Evolutionary conservation across 2,888 invertebrate genomes (phyloP).

Genomic region (Drosophila lutescens): DNA sequence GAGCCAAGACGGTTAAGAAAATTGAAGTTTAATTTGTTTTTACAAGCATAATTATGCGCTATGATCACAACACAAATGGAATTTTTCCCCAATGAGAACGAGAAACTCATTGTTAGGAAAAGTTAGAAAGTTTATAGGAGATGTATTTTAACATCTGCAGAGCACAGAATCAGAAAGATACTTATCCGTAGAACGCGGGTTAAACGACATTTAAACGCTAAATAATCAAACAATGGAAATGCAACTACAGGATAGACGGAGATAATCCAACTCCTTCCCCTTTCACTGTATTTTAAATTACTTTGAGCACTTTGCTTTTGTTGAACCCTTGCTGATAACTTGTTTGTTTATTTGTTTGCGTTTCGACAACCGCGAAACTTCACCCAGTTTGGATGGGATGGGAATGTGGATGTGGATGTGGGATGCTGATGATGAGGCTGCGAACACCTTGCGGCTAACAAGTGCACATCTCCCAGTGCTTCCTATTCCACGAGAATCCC

Average conservation of each 20-base stretch:
- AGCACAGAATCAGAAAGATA: constrained; percentile 10
- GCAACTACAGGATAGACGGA: constrained; percentile 7
- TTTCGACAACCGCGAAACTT: constrained; percentile 51
- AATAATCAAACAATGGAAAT: constrained; percentile 55
- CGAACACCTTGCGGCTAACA: constrained; percentile 73
- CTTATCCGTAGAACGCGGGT: constrained; percentile 33
- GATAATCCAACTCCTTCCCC: constrained; percentile 48
- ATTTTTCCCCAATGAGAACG: constrained; percentile 21
- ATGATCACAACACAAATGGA: constrained; percentile 31
- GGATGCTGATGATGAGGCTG: constrained; percentile 26
- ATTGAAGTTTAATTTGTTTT: constrained; percentile 83
- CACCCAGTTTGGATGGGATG: constrained; percentile 11
- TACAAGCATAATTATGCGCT: constrained; percentile 68
- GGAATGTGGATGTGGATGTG: not conserved
- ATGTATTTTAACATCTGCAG: constrained; percentile 7
- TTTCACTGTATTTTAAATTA: constrained; percentile 72
- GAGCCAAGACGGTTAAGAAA: constrained; percentile 46
- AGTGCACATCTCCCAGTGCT: constrained; percentile 58
- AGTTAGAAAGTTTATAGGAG: not conserved
- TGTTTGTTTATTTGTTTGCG: constrained; percentile 66
- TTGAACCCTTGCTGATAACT: constrained; percentile 58
- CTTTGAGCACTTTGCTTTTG: constrained; percentile 75
- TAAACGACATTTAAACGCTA: constrained; percentile 54
- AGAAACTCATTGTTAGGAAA: constrained; percentile 9
- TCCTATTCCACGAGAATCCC: constrained; percentile 2